Percentiles rank a stretch among this genome's conserved stretches.
These are phyloP conservation scores for Agrochola lota DNA, from an alignment of 2,888 invertebrate species.

Conservation along the genomic window DNA sequence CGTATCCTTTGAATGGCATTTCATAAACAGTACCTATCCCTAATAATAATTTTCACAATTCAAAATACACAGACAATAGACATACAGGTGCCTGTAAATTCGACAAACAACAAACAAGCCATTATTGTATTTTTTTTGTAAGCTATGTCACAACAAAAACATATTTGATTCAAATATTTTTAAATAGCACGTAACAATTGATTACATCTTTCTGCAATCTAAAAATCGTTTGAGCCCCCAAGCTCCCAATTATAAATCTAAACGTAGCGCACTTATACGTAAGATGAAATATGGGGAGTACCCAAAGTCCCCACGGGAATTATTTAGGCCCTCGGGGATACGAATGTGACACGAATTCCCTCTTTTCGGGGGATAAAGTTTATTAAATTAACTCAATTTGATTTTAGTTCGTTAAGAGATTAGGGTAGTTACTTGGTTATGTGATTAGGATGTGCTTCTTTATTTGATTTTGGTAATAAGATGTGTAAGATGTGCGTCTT, in stretches of 20 bases:
- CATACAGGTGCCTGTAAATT: background rate
- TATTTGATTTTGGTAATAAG: slow-evolving; percentile 41
- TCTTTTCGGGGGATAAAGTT: slow-evolving; percentile 54
- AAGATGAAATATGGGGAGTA: slow-evolving; percentile 61
- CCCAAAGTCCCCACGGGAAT: slow-evolving; percentile 46
- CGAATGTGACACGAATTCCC: slow-evolving; percentile 58
- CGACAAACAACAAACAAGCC: background rate
- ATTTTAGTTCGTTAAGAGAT: slow-evolving; percentile 59
- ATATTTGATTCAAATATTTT: slow-evolving; percentile 17
- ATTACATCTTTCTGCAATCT: slow-evolving; percentile 58
- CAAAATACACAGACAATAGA: background rate
- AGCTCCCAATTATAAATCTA: slow-evolving; percentile 60
- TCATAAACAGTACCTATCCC: too few species aligned
- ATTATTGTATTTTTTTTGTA: background rate
- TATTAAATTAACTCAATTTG: slow-evolving; percentile 59
- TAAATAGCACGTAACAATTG: slow-evolving; percentile 40
- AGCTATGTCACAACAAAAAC: background rate
- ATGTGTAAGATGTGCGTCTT: background rate
- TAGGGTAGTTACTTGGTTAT: slow-evolving; percentile 33
- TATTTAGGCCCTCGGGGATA: slow-evolving; percentile 52
- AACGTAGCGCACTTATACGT: slow-evolving; percentile 62
- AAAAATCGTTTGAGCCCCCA: slow-evolving; percentile 53
- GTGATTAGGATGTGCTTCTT: slow-evolving; percentile 25
- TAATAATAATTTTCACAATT: background rate
- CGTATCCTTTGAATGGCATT: background rate